A percentile compares a stretch with the other conserved stretches of the same genome.
phyloP scores from a whole-genome alignment of 2,113 vertebrate genomes.

The Hassar affinis region DNA sequence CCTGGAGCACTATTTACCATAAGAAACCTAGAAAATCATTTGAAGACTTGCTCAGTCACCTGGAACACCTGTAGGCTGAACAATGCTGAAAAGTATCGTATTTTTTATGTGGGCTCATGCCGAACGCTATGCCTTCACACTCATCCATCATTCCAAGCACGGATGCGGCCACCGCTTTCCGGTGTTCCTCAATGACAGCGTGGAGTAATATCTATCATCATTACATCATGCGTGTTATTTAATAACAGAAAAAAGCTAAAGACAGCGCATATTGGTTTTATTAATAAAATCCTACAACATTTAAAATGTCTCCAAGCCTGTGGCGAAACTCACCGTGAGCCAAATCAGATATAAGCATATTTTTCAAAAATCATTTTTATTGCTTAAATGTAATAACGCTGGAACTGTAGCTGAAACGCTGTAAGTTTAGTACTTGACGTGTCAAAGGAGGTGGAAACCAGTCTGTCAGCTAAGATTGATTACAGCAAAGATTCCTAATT shows the following conservation, averaged over 20 bases:
- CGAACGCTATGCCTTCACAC: not conserved
- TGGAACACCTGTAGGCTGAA: not conserved
- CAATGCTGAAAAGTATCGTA: not conserved
- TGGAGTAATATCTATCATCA: not conserved
- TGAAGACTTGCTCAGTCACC: not conserved
- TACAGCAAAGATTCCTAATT: not conserved
- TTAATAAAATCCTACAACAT: not conserved
- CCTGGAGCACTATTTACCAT: not conserved
- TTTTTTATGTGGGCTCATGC: not conserved
- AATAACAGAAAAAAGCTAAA: not conserved
- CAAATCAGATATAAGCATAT: not conserved
- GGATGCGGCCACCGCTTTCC: not conserved
- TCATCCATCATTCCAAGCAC: not conserved
- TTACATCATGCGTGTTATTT: not conserved
- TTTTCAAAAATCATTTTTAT: not conserved
- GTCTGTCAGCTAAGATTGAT: not conserved
- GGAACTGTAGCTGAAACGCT: not conserved
- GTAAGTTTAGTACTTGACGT: not conserved
- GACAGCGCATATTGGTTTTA: not conserved
- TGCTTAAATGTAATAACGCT: not conserved
- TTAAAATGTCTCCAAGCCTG: not conserved
- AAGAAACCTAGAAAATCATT: not conserved
- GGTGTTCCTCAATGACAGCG: not conserved
- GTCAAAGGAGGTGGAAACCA: not conserved
- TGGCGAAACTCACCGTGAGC: not conserved